Conservation (phyloP, 64 coral and sea anemone genomes). For the Porites lutea region DNA sequence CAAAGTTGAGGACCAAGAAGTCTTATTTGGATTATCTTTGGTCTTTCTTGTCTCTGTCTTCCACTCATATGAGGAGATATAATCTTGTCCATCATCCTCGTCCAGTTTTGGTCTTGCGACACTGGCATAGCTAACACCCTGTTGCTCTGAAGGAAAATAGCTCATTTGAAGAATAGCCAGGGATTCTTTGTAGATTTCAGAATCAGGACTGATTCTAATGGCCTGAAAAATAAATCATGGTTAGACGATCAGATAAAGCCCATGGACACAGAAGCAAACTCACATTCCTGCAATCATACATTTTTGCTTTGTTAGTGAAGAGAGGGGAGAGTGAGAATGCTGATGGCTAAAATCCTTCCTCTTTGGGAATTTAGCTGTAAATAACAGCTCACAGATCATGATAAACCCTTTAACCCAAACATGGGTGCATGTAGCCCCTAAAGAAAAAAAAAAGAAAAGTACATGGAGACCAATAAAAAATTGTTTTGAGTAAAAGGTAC, state of each 20-base stretch:
- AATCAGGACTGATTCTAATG: neutral
- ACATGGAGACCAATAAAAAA: too few relatives aligned
- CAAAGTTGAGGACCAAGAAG: neutral
- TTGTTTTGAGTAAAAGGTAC: too few relatives aligned
- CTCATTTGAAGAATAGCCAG: constrained; percentile 14
- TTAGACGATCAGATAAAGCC: neutral
- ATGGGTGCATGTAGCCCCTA: too few relatives aligned
- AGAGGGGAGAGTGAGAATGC: too few relatives aligned
- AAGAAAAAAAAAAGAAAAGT: too few relatives aligned
- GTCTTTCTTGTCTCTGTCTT: neutral
- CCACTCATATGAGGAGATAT: neutral
- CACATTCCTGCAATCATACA: neutral
- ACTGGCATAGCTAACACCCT: constrained; percentile 14
- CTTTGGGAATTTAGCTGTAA: too few relatives aligned
- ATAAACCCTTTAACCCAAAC: too few relatives aligned
- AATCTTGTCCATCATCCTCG: neutral
- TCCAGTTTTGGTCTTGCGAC: neutral
- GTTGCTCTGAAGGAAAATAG: neutral
- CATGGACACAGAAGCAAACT: neutral
- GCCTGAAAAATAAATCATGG: neutral
- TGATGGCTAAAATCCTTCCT: too few relatives aligned
- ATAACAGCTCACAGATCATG: too few relatives aligned
- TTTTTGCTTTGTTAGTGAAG: too few relatives aligned
- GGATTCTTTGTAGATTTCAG: constrained; percentile 37
- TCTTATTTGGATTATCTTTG: neutral